Evolutionary conservation across 2,113 vertebrate species (phyloP).

Genomic region (Eleginops maclovinus): DNA sequence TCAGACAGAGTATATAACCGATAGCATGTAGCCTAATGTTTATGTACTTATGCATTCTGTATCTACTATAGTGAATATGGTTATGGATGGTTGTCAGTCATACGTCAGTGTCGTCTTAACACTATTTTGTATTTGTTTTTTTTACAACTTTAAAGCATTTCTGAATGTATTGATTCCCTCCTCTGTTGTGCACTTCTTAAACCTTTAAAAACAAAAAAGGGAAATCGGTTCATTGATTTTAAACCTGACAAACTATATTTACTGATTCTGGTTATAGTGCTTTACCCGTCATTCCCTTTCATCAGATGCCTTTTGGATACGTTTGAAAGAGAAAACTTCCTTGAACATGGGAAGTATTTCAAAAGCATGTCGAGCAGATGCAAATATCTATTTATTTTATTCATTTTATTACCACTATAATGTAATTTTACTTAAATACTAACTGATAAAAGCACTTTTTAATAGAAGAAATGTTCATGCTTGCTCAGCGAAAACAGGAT

Average conservation of each 20-base stretch:
- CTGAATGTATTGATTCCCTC: constrained; percentile 45
- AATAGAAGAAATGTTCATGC: too few relatives aligned
- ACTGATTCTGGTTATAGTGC: constrained; percentile 31
- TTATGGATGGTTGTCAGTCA: constrained; percentile 32
- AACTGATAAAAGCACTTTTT: neutral
- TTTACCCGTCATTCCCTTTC: constrained; percentile 8
- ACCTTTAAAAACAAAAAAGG: too few relatives aligned
- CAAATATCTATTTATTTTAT: neutral
- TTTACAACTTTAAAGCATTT: constrained; percentile 13
- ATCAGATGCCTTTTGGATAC: constrained; percentile 45
- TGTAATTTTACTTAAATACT: neutral
- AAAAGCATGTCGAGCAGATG: neutral
- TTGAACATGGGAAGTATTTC: constrained; percentile 25
- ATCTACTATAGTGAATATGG: constrained; percentile 35
- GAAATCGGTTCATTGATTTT: too few relatives aligned
- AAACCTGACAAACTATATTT: too few relatives aligned
- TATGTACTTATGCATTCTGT: constrained; percentile 54
- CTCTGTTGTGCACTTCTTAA: constrained; percentile 19
- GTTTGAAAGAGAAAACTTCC: constrained; percentile 22
- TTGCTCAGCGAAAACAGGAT: too few relatives aligned
- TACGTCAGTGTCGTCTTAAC: constrained; percentile 45
- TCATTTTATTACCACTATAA: neutral
- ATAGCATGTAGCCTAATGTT: constrained; percentile 62
- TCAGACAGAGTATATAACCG: constrained; percentile 37
- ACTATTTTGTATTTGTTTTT: constrained; percentile 29